Evolutionary conservation across 2,888 invertebrate species (phyloP).

Genomic region (Zaprionus bogoriensis): DNA sequence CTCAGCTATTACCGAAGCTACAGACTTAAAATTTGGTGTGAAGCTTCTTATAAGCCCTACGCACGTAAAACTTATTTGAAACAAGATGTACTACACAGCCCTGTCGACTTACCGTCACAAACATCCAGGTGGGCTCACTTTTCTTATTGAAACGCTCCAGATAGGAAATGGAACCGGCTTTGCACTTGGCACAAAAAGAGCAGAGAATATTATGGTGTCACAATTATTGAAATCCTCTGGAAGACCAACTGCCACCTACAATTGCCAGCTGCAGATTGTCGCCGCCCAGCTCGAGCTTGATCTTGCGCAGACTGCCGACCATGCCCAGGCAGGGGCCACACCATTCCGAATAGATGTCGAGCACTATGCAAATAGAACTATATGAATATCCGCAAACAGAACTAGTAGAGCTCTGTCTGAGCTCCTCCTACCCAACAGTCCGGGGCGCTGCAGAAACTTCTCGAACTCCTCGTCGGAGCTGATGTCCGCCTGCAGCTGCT

Average conservation of each 20-base stretch:
- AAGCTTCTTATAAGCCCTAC: too few species aligned
- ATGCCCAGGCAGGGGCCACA: slow-evolving; percentile 95
- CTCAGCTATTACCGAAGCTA: background rate
- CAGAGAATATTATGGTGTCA: background rate
- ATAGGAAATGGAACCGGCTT: slow-evolving; percentile 90
- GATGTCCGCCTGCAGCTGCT: slow-evolving; percentile 91
- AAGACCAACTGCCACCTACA: slow-evolving; percentile 56
- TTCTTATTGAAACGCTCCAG: slow-evolving; percentile 90
- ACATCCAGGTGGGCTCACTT: slow-evolving; percentile 96
- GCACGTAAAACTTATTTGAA: too few species aligned
- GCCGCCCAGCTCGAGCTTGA: slow-evolving; percentile 94
- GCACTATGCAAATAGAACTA: slow-evolving; percentile 84
- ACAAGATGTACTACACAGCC: too few species aligned
- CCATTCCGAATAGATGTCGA: slow-evolving; percentile 96
- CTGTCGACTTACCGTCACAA: slow-evolving; percentile 91
- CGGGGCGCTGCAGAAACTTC: slow-evolving; percentile 89
- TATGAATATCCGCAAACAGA: background rate
- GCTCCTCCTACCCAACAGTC: slow-evolving; percentile 87
- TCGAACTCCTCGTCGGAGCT: slow-evolving; percentile 93
- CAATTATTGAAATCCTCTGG: background rate
- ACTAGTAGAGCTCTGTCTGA: background rate
- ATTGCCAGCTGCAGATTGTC: slow-evolving; percentile 90
- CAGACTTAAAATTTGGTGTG: too few species aligned
- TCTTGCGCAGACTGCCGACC: slow-evolving; percentile 92
- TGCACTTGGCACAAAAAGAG: slow-evolving; percentile 79